These are phyloP conservation scores for Hirtodrosophila histrioides DNA, from an alignment of 2,888 invertebrate species.

Conservation along the genomic window DNA sequence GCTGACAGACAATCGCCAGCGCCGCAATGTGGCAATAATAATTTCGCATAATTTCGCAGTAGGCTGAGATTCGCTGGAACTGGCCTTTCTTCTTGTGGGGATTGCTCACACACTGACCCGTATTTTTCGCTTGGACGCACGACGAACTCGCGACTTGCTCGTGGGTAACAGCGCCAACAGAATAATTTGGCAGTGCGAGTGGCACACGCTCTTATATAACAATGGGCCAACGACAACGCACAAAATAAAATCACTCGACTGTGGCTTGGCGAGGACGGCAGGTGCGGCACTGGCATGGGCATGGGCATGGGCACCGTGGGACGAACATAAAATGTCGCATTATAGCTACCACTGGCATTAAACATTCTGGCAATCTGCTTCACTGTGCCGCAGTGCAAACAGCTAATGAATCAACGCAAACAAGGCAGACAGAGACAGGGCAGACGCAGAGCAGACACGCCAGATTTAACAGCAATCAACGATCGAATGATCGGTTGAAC, in stretches of 20 bases:
- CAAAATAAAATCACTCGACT: conserved; percentile 74
- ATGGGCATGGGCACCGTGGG: conserved; percentile 24
- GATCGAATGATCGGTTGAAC: conserved; percentile 26
- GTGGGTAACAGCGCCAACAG: conserved; percentile 53
- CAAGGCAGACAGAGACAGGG: conserved; percentile 21
- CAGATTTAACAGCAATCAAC: conserved; percentile 52
- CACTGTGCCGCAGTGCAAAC: conserved; percentile 41
- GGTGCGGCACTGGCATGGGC: conserved; percentile 33
- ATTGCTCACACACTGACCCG: conserved; percentile 72
- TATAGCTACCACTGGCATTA: background rate
- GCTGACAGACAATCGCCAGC: conserved; percentile 33
- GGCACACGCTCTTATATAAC: conserved; percentile 80
- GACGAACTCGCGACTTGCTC: conserved; percentile 34
- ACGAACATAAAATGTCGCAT: background rate
- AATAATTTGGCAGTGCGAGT: conserved; percentile 71
- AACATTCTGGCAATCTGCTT: background rate
- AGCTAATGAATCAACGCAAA: conserved; percentile 68
- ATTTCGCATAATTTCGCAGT: conserved; percentile 46
- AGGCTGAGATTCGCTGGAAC: conserved; percentile 16
- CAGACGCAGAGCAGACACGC: conserved; percentile 45
- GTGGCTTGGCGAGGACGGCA: conserved; percentile 61
- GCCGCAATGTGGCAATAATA: conserved; percentile 57
- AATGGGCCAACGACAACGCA: conserved; percentile 38
- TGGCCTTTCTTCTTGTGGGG: conserved; percentile 5
- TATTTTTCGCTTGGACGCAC: conserved; percentile 58